These are phyloP conservation scores for Gallirallus australis DNA, from an alignment of 2,797 vertebrate genomes.

Conservation along the genomic window DNA sequence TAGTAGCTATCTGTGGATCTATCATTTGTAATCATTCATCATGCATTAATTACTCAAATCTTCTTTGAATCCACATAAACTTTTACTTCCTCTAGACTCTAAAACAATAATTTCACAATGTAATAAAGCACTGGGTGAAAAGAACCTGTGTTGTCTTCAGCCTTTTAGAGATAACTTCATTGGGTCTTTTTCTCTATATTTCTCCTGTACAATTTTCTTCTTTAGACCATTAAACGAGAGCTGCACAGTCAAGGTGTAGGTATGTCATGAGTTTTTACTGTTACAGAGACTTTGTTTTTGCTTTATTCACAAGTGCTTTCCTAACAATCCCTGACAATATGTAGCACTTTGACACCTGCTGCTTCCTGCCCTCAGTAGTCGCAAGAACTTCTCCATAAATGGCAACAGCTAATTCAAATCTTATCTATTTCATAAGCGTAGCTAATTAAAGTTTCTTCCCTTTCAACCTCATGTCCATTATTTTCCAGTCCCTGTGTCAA, in stretches of 20 bases:
- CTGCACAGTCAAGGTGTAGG: neutral
- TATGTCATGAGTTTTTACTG: neutral
- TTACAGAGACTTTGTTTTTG: neutral
- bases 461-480: neutral
- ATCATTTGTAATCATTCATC: neutral
- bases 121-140: neutral
- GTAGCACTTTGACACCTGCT: neutral
- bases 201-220: neutral
- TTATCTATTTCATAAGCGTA: neutral
- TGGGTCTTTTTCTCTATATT: neutral
- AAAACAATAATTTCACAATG: neutral
- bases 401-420: neutral
- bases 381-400: neutral
- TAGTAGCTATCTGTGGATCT: neutral
- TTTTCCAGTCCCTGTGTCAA: neutral
- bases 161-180: neutral
- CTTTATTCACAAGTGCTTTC: neutral
- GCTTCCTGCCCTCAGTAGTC: neutral
- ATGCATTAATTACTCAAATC: neutral
- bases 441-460: neutral
- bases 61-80: neutral
- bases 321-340: neutral
- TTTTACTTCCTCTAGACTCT: neutral
- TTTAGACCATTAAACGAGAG: neutral
- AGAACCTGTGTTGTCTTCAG: neutral